Conservation (phyloP, 92 coral and sea anemone genomes). For the Epizoanthus ramosus region DNA sequence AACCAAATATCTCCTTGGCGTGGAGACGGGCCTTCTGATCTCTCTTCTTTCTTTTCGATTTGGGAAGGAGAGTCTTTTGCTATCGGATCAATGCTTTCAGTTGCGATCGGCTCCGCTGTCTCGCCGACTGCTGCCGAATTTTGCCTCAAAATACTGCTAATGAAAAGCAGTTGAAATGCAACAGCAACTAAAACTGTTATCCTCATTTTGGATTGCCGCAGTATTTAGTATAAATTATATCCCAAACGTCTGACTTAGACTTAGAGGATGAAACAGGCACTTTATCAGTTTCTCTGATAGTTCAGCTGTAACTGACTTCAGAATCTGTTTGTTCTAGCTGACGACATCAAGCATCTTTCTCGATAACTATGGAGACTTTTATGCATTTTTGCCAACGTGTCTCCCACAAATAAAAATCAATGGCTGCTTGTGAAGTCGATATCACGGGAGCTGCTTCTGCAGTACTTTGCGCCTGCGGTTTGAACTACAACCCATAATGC, state of each 20-base stretch:
- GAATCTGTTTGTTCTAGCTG: neutral
- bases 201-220: slow-evolving; percentile 1
- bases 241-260: too few relatives aligned
- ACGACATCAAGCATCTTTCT: neutral
- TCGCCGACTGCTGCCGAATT: neutral
- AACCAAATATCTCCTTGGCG: slow-evolving; percentile 68
- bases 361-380: neutral
- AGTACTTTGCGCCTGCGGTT: neutral
- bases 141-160: neutral
- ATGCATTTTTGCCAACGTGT: slow-evolving; percentile 28
- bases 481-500: slow-evolving; percentile 48
- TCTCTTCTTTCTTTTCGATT: neutral
- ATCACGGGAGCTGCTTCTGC: too few relatives aligned
- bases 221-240: too few relatives aligned
- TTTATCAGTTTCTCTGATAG: neutral
- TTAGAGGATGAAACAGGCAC: too few relatives aligned
- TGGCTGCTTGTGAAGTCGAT: neutral
- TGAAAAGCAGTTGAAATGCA: slow-evolving; percentile 26
- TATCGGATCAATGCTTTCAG: neutral
- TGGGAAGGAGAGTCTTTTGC: neutral
- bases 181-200: neutral
- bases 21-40: neutral
- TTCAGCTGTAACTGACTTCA: neutral
- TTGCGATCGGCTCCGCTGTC: neutral
- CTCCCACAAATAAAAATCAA: neutral